Base-by-base conservation (phyloP, 2,888 invertebrate species). In the Apodemia duryi region DNA sequence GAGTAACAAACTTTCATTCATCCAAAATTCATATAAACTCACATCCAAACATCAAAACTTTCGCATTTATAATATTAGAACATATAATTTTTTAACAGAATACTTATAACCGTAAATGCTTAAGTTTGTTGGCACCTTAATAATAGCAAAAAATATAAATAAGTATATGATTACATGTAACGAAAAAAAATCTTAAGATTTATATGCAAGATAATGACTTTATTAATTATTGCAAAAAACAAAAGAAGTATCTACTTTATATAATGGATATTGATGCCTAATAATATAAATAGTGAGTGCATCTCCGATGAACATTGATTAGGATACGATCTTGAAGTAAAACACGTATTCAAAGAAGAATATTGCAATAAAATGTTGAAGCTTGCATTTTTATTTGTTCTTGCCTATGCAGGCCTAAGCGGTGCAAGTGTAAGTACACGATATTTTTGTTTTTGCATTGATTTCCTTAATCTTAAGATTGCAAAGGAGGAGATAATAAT, bases 201-300 rank as follows among this genome's bases (percentile, higher is more conserved):
- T 32, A 61, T 41, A 61, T 61, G 13, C 35, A 35, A 61, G 28
- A 41, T 61, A 41, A 61, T 61, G 41, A 38, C 54, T 54, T 29
- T 54, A 54, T 61, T 61, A 11, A 63, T 49, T 41, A 46, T 28
- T 46, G 43, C 43, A 46, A 46, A 63, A 61, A 21, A 63, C 29
- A 46, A 63, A 63, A 63, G 11, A 63, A 63, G 63, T 61, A 38
- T 0, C 13, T 61, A 38, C 21, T 61, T 61, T 63, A 63, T 41
- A 21, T 63, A 63, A 49, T 46, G 29, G 29, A 29, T 29, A 29
- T 54, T 13, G 49, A 54, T n/a, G 29, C 29, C 54, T 54, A 49
- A 10, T 54, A 29, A 54, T 54, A 54, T 54, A 54, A 54, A 54
- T 54, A 54, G 10, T 54, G 54, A 54, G 29, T 54, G 28, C 54